A percentile compares a stretch with the other conserved stretches of the same genome.
phyloP scores from a whole-genome alignment of 2,888 invertebrate genomes.

The Cephus spinipes region DNA sequence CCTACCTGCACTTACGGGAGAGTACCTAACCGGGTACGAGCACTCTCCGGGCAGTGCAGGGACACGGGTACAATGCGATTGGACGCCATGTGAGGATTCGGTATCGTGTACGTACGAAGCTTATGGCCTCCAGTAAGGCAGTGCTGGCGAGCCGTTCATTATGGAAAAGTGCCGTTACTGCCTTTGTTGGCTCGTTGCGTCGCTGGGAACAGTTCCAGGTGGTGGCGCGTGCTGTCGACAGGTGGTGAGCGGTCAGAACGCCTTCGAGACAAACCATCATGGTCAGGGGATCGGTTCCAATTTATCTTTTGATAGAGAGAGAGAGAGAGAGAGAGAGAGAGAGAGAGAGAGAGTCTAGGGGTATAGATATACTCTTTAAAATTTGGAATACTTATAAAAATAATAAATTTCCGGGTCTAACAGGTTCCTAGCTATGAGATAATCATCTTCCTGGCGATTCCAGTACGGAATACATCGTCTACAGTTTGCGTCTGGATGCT shows the following conservation, averaged over 20 bases:
- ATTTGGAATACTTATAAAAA: background rate
- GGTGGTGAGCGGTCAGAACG: conserved; percentile 51
- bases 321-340: too few relatives aligned
- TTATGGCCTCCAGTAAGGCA: background rate
- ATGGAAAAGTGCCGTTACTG: background rate
- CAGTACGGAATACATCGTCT: background rate
- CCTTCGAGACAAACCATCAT: background rate
- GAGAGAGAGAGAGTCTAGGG: too few relatives aligned
- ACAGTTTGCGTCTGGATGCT: background rate
- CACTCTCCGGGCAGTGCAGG: background rate
- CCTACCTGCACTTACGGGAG: background rate
- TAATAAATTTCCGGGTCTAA: conserved; percentile 1
- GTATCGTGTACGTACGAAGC: background rate
- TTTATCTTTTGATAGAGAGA: conserved; percentile 1
- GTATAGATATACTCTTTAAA: background rate
- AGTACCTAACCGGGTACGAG: background rate
- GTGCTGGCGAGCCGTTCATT: background rate
- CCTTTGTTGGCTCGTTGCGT: background rate
- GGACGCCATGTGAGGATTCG: background rate
- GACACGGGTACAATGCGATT: background rate
- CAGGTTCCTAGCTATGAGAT: background rate
- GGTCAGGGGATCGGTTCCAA: conserved; percentile 1
- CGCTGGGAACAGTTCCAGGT: conserved; percentile 44
- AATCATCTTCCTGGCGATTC: background rate
- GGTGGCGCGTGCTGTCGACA: conserved; percentile 61